A percentile compares a stretch with the other conserved stretches of the same genome.
phyloP scores from a whole-genome alignment of 2,797 vertebrate genomes.

The Sebastes itinus region DNA sequence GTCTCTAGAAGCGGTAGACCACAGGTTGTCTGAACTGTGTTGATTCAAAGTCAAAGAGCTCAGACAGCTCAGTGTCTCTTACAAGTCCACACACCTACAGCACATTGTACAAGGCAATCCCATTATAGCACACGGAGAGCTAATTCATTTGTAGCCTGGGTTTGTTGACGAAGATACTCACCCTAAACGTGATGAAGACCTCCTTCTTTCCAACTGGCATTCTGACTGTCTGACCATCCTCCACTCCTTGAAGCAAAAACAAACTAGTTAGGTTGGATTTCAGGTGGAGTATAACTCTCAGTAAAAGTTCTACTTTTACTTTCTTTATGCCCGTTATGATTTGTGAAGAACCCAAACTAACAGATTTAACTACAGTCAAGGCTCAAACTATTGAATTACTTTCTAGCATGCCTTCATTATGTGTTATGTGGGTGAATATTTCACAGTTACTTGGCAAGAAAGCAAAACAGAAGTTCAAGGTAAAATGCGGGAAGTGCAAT shows the following conservation, averaged over 20 bases:
- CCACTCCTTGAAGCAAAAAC: conserved; percentile 86
- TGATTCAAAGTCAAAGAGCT: neutral
- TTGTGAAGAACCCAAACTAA: neutral
- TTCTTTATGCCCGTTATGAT: neutral
- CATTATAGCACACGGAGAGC: neutral
- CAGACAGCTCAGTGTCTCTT: conserved; percentile 16
- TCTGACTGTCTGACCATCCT: conserved; percentile 95
- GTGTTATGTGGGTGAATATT: neutral
- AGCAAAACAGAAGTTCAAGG: neutral
- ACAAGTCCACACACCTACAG: neutral
- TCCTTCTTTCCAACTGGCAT: conserved; percentile 97
- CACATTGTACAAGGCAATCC: neutral
- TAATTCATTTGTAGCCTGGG: neutral
- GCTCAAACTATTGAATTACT: neutral
- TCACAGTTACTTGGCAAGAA: neutral
- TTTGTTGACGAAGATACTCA: conserved; percentile 66
- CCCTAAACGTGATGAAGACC: conserved; percentile 96
- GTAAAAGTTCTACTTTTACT: neutral
- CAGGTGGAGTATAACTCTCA: rapidly evolving
- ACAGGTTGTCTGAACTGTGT: neutral
- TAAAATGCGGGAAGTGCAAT: neutral
- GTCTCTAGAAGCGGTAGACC: neutral
- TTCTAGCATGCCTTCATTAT: neutral
- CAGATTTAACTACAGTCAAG: neutral
- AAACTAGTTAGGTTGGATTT: neutral